Conservation (phyloP, 2,797 vertebrate genomes). For the Lepidocolaptes lacrymiger region DNA sequence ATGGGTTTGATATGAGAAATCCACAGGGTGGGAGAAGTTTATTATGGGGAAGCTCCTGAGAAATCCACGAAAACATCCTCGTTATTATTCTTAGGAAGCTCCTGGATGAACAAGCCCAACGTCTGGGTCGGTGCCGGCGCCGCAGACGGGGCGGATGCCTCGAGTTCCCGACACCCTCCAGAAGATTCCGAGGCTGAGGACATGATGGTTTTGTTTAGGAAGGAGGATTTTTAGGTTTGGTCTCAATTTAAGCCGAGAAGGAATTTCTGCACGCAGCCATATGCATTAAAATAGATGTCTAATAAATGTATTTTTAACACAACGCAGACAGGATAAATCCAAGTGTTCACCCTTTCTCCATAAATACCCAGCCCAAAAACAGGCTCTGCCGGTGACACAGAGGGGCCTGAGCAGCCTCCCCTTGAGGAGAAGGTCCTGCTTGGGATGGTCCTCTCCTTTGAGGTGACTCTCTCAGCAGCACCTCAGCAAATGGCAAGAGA, state of each 20-base stretch:
- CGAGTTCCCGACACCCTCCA: background rate
- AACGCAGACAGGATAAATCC: background rate
- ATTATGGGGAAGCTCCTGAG: background rate
- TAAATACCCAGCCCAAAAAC: background rate
- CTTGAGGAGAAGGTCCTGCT: background rate
- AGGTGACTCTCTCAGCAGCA: background rate
- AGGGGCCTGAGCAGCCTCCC: background rate
- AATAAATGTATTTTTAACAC: background rate
- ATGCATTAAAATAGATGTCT: background rate
- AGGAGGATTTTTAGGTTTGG: background rate
- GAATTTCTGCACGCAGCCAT: background rate
- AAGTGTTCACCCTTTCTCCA: background rate
- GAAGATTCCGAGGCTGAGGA: background rate
- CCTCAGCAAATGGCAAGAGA: background rate
- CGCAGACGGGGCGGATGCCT: background rate
- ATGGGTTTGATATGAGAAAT: background rate
- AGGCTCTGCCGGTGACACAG: background rate
- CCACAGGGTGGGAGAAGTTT: background rate
- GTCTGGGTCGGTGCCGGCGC: background rate
- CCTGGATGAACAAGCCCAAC: background rate
- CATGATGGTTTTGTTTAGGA: background rate
- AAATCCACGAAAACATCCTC: background rate
- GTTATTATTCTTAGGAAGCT: background rate
- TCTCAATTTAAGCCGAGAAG: background rate
- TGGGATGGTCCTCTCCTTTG: background rate